Evolutionary conservation across 1,140 invertebrate species (phyloP).

Genomic region (Hycleus cichorii): DNA sequence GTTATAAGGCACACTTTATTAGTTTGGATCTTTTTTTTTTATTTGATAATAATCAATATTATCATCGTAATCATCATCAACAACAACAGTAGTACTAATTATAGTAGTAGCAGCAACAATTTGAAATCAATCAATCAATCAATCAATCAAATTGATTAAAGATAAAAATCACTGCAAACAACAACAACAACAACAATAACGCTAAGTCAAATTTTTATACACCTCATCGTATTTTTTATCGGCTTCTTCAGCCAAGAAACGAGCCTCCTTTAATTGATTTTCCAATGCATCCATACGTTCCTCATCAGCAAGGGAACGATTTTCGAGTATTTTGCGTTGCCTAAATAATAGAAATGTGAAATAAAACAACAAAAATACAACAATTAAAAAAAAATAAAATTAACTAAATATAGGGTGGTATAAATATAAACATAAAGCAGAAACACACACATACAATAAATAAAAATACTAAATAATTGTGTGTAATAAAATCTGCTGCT

Average conservation of each 20-base stretch:
- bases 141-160: neutral
- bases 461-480: no score
- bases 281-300: constrained; percentile 99
- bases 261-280: constrained; percentile 98
- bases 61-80: no score
- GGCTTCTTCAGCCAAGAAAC: constrained; percentile 99
- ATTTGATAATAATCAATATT: no score
- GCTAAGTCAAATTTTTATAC: constrained; percentile 34
- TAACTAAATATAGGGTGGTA: neutral
- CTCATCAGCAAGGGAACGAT: constrained; percentile 98
- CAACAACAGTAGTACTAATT: neutral
- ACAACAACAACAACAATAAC: constrained; percentile 19
- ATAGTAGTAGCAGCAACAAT: neutral
- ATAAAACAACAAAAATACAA: constrained; percentile 3
- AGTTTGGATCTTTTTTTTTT: no score
- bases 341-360: constrained; percentile 19
- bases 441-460: no score
- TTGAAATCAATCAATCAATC: no score
- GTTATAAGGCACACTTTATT: no score
- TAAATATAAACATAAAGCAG: no score
- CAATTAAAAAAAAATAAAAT: neutral
- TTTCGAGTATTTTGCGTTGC: constrained; percentile 96
- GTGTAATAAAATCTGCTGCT: no score
- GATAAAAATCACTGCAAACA: constrained; percentile 1
- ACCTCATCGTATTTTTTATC: constrained; percentile 99